Base-by-base conservation (phyloP, 2,888 invertebrate genomes). In the Drosophila affinis region DNA sequence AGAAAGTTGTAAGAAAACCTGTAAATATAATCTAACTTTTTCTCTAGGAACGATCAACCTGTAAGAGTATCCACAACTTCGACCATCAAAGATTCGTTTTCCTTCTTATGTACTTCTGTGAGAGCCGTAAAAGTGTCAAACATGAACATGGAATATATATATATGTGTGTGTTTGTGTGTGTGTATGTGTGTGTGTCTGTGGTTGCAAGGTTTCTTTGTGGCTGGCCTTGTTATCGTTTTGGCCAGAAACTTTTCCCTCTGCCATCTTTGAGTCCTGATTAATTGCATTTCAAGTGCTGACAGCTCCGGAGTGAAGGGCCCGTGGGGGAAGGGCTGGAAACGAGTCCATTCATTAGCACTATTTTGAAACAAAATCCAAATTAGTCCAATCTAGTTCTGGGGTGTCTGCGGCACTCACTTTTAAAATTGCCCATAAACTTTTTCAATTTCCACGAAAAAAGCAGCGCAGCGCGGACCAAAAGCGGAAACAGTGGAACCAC, bases 241-340 rank as follows among this genome's bases (percentile, higher is more conserved):
- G 62, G 44, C 54, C 62, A 63, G 55, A 53, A 77, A 70, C 69
- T 65, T 67, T 72, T 59, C 55, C 57, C 61, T 70, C 62, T 70
- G 70, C 72, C 70, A 77, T 83, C 74, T 79, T 53, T 32, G 57
- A 12, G 73, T 75, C 73, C 79, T 85, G 83, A 85, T 83, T 85
- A 85, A 85, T 85, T 85, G 88, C 83, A 81, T 85, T 85, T 83
- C 74, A 83, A 87, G 86, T 83, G 80, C 39, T 65, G 14, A 46
- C 24, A n/a, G 44, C 46, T 34, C 9, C 21, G 17, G 29, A 34
- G 24, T 9, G 34, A 2, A 9, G 29, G 29, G 29, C n/a, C n/a
- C n/a, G n/a, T n/a, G n/a, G n/a, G n/a, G n/a, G n/a, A n/a, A n/a
- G n/a, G n/a, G n/a, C n/a, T n/a, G 79, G 72, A 72, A 85, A 80